Evolutionary conservation across 2,888 invertebrate genomes (phyloP), one percentile per base, ranked within the genome.

Genomic region (Heliconius sara): DNA sequence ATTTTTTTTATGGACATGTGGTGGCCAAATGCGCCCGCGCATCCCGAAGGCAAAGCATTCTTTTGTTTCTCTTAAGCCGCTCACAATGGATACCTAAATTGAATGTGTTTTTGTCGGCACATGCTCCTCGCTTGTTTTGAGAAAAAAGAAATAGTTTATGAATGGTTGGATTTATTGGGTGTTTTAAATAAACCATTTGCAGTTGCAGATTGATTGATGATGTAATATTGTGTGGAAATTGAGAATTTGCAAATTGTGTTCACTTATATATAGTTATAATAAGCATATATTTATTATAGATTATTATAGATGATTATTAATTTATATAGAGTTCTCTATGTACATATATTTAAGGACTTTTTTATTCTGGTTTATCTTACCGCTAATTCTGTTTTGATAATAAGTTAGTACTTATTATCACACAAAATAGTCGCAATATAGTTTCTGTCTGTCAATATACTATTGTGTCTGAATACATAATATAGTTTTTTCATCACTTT

Each of bases 1-100:
- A 83, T 84, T 84, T 90, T 93, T 60, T 91, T 91, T 90, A 89
- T 89, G 84, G 87, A 88, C 93, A 93, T 91, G 85, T 94, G 93
- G 89, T 88, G 83, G 84, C 90, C 93, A 93, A 91, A 92, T 93
- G 93, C 86, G 87, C 85, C 82, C 82, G 86, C 88, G 88, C 89
- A 88, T 90, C 89, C 87, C 86, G 82, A 84, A 83, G 84, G 74
- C 83, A 81, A 82, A 80, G 80, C 82, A 78, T 76, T 84, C 86
- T 85, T 86, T 86, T 86, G 85, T 86, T 85, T 85, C 83, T 81
- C 81, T 80, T 78, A 77, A 79, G 82, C 83, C 80, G 82, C 81
- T 83, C 82, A 89, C 88, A 89, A 90, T 87, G 85, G 85, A 85
- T 86, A 79, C 86, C 84, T 85, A 86, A 87, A 87, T 84, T 88